Evolutionary conservation across 2,113 vertebrate genomes (phyloP).

Genomic region (Lophius piscatorius): DNA sequence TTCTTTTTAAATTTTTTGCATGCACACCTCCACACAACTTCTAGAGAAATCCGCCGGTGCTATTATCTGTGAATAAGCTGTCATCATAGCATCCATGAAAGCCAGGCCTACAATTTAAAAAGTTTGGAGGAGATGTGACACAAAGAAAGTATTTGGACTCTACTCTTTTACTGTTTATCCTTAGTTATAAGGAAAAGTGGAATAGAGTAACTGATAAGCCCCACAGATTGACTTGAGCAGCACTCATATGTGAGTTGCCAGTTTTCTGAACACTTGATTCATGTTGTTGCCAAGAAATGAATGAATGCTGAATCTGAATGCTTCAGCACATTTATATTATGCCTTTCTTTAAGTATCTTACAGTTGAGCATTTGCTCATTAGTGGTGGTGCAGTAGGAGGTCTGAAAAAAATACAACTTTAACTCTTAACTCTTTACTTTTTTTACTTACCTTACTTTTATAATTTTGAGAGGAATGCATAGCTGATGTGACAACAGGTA

Average conservation of each 20-base stretch:
- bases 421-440: conserved; percentile 30
- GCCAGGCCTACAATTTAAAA: neutral
- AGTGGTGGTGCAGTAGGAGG: neutral
- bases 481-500: too few relatives aligned
- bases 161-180: neutral
- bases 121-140: neutral
- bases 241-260: too few relatives aligned
- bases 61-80: conserved; percentile 33
- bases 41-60: conserved; percentile 23
- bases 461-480: too few relatives aligned
- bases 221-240: too few relatives aligned
- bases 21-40: conserved; percentile 26
- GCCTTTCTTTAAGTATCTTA: too few relatives aligned
- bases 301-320: too few relatives aligned
- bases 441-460: too few relatives aligned
- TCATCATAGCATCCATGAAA: conserved; percentile 17
- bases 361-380: neutral
- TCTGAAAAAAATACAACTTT: conserved; percentile 31
- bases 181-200: too few relatives aligned
- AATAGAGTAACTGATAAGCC: too few relatives aligned
- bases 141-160: neutral
- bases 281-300: conserved; percentile 1
- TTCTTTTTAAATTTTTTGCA: conserved; percentile 24
- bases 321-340: too few relatives aligned
- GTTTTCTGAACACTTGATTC: too few relatives aligned